A percentile compares a stretch with the other conserved stretches of the same genome.
Evolutionary conservation across 2,113 vertebrate genomes (phyloP).

Genomic region (Dolichallabes microphthalmus): DNA sequence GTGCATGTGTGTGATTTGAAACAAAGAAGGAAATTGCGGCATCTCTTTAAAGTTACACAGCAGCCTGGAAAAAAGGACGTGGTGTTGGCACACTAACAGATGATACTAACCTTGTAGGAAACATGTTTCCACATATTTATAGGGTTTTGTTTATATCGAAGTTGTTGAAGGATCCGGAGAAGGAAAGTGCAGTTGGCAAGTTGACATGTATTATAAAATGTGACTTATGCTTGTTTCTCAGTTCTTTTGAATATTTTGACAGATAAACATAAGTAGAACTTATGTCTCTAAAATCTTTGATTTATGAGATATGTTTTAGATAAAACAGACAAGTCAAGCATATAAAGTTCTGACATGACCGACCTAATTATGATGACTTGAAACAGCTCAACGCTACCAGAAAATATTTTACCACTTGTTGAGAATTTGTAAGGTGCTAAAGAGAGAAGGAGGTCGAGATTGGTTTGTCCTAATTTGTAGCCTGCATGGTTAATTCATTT

Average conservation of each 20-base stretch:
- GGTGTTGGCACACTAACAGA: slow-evolving; percentile 45
- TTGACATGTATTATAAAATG: slow-evolving; percentile 48
- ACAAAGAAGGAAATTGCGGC: slow-evolving; percentile 43
- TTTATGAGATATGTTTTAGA: background rate
- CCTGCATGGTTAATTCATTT: background rate
- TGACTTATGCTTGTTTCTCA: slow-evolving; percentile 36
- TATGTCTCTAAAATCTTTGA: background rate
- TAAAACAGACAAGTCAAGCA: background rate
- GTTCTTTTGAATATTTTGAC: slow-evolving; percentile 35
- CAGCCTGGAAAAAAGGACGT: slow-evolving; percentile 43
- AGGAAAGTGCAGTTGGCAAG: slow-evolving; percentile 50
- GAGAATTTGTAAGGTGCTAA: slow-evolving; percentile 9
- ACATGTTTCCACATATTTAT: slow-evolving; percentile 55
- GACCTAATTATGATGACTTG: background rate
- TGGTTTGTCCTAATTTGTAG: slow-evolving; percentile 7
- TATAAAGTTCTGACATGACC: slow-evolving; percentile 2
- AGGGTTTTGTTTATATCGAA: slow-evolving; percentile 60
- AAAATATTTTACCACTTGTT: background rate
- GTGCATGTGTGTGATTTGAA: slow-evolving; percentile 35
- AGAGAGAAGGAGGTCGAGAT: background rate
- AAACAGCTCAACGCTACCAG: background rate
- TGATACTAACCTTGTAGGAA: slow-evolving; percentile 50
- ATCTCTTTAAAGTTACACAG: slow-evolving; percentile 42
- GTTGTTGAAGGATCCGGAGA: slow-evolving; percentile 37
- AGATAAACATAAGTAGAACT: background rate